Base-by-base conservation (phyloP, 2,797 vertebrate species). In the Tangara arthus region DNA sequence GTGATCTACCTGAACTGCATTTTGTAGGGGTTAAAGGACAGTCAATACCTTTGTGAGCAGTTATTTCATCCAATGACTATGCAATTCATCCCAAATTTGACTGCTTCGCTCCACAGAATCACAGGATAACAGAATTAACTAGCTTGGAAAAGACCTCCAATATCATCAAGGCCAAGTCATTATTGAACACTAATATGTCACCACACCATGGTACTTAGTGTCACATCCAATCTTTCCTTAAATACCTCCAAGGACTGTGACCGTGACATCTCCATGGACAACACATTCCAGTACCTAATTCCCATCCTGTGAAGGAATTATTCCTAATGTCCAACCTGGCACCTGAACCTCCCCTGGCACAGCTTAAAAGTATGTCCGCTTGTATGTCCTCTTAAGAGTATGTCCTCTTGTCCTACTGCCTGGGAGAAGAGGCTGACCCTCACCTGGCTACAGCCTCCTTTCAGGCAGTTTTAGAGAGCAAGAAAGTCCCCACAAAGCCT, bases 401-500 rank as follows among this genome's bases (percentile, higher is more conserved):
- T 15, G 6, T 22, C 9, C 2, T 23, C 23, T 50, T 79, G 27
- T 71, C 15, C 14, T 34, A 10, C 14, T 44, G 11, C 20, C 44
- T 24, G 37, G 16, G 59, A 44, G 37, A 37, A 44, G 28, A 72
- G 37, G 3, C 6, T 2, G 4, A 46, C 3, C 14, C 4, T 28
- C 9, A 12, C 13, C 24, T 59, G 37, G 13, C 8, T 34, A 6
- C 17, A 9, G 0, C 2, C 6, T 39, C 46, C n/a, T 72, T 65
- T 46, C 59, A 65, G 50, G n/a, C 12, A 28, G 16, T 4, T 44
- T 8, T 28, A 44, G 11, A 24, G 19, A 28, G 22, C 3, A 7
- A 23, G 1, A 11, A 19, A 8, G 15, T 37, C 16, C 4, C 6
- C 11, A 1, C 19, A 0, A 2, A 64, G 9, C 19, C 27, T 30